phyloP scores from a whole-genome alignment of 2,888 invertebrate genomes.

The Phaonia tiefii region DNA sequence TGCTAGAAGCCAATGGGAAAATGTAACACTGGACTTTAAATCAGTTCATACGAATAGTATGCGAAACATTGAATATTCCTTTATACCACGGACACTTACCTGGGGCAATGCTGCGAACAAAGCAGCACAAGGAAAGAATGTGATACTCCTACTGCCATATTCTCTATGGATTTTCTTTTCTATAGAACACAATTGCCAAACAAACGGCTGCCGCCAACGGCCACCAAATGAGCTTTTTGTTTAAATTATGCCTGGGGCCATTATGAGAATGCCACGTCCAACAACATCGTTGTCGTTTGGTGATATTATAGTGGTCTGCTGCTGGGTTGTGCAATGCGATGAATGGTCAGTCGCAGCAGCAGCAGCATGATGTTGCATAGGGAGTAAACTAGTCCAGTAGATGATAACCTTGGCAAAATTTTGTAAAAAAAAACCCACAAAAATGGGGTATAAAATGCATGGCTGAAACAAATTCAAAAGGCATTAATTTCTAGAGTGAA shows the following conservation, averaged over 20 bases:
- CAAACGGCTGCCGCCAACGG: slow-evolving; percentile 30
- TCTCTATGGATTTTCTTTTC: neutral
- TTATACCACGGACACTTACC: slow-evolving; percentile 13
- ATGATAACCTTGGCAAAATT: slow-evolving; percentile 31
- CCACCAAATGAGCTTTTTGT: slow-evolving; percentile 33
- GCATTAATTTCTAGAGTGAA: neutral
- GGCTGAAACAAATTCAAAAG: slow-evolving; percentile 15
- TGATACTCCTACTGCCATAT: slow-evolving; percentile 3
- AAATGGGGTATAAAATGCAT: neutral
- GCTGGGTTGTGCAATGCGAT: neutral
- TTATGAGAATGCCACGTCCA: neutral
- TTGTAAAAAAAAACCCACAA: no score
- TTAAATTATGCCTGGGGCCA: slow-evolving; percentile 24
- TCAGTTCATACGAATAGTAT: no score
- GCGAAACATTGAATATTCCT: neutral
- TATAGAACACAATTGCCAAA: slow-evolving; percentile 19
- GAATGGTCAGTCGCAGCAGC: no score
- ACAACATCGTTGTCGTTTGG: no score
- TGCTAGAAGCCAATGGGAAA: no score
- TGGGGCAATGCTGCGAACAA: neutral
- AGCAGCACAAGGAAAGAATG: neutral
- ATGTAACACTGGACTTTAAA: no score
- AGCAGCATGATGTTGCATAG: neutral
- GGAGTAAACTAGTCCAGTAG: neutral
- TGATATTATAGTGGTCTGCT: neutral